Percentiles rank a stretch among this genome's conserved stretches.
These are phyloP conservation scores for Toxostoma redivivum DNA, from an alignment of 2,113 vertebrate species.

Conservation along the genomic window DNA sequence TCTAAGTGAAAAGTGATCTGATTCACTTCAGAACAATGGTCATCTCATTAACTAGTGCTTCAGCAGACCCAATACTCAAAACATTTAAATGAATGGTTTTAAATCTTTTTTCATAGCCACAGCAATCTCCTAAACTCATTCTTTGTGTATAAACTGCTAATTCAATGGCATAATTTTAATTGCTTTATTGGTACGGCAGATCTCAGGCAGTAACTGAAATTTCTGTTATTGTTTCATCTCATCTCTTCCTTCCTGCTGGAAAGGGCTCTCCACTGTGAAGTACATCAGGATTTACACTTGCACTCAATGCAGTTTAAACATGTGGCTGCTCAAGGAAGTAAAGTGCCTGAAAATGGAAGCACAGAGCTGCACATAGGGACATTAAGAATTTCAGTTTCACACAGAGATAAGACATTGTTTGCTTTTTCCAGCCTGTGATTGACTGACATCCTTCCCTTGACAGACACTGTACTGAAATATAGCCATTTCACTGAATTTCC, in stretches of 20 bases:
- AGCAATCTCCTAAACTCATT: neutral
- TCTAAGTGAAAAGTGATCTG: neutral
- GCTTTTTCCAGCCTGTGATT: neutral
- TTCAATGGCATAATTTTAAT: neutral
- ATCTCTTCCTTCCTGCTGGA: neutral
- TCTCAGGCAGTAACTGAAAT: neutral
- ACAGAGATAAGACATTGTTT: neutral
- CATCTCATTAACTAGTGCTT: neutral
- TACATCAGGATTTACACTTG: neutral
- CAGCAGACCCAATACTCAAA: neutral
- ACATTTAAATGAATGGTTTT: neutral
- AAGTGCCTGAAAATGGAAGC: neutral
- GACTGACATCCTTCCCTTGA: neutral
- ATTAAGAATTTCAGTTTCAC: neutral
- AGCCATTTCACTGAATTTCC: neutral
- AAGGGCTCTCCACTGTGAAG: neutral
- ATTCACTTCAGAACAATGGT: neutral
- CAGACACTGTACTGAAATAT: neutral
- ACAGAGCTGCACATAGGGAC: neutral
- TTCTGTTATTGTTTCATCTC: neutral
- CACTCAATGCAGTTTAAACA: neutral
- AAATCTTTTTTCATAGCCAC: neutral
- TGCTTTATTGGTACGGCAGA: neutral
- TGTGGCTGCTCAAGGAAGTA: neutral
- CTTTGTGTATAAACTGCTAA: neutral